Percentiles rank a stretch among this genome's conserved stretches.
phyloP scores from a whole-genome alignment of 2,113 vertebrate genomes.

The Haplochromis burtoni region DNA sequence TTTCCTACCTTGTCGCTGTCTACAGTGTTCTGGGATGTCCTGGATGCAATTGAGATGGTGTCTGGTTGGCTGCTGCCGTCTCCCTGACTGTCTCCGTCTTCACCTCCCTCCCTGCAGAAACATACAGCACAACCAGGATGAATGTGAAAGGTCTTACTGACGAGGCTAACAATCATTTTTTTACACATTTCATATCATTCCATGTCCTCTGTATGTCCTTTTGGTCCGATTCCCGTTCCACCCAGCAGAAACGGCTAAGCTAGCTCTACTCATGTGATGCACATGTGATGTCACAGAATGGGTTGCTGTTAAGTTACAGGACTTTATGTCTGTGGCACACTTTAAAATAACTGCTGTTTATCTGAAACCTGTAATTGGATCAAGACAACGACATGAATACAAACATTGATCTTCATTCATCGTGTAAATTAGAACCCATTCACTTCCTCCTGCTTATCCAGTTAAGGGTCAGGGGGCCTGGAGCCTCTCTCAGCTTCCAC shows the following conservation, averaged over 20 bases:
- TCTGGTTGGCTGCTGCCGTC: conserved; percentile 98
- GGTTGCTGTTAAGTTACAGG: background rate
- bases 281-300: background rate
- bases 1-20: conserved; percentile 95
- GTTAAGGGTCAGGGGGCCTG: background rate
- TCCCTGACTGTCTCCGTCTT: conserved; percentile 93
- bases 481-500: background rate
- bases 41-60: conserved; percentile 94
- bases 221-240: background rate
- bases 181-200: background rate
- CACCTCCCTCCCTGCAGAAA: conserved; percentile 82
- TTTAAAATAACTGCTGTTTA: background rate
- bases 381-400: background rate
- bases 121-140: background rate
- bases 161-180: accelerated
- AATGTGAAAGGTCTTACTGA: background rate
- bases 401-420: background rate
- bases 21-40: conserved; percentile 95
- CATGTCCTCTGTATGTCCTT: background rate
- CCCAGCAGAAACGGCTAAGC: background rate
- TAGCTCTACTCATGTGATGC: background rate
- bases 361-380: background rate
- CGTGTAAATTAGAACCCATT: background rate
- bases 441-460: background rate
- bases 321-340: background rate